These are phyloP conservation scores for Pelecanus crispus DNA, from an alignment of 2,113 vertebrate species.

Conservation along the genomic window DNA sequence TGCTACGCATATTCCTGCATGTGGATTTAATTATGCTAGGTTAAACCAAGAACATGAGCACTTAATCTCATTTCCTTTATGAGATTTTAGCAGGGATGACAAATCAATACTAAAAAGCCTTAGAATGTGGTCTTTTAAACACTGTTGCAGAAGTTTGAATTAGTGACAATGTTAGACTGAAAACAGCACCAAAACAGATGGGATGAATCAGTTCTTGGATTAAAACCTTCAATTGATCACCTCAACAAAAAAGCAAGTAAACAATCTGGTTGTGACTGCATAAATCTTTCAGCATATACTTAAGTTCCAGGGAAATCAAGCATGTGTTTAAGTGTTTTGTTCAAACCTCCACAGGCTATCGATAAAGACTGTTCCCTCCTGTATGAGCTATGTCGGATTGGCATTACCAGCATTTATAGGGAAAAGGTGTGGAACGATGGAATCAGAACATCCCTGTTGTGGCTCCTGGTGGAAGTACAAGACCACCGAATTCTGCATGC, in stretches of 20 bases:
- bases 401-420: not conserved
- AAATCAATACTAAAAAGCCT: too few species aligned
- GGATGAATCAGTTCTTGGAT: not conserved
- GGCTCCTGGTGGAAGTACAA: not conserved
- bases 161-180: too few species aligned
- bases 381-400: rapidly evolving
- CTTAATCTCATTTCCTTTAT: too few species aligned
- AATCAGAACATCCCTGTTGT: not conserved
- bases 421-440: not conserved
- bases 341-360: not conserved
- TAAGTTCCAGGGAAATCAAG: not conserved
- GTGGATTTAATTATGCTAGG: too few species aligned
- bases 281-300: not conserved
- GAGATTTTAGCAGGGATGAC: too few species aligned
- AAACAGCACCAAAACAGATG: too few species aligned
- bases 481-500: not conserved
- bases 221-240: not conserved
- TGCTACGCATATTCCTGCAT: too few species aligned
- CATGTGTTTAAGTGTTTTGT: not conserved
- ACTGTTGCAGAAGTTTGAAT: too few species aligned
- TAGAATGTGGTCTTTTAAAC: too few species aligned
- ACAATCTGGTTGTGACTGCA: not conserved
- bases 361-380: not conserved
- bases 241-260: not conserved
- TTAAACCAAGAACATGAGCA: too few species aligned